phyloP scores from a whole-genome alignment of 2,888 invertebrate genomes.

The Phaedon cochleariae region DNA sequence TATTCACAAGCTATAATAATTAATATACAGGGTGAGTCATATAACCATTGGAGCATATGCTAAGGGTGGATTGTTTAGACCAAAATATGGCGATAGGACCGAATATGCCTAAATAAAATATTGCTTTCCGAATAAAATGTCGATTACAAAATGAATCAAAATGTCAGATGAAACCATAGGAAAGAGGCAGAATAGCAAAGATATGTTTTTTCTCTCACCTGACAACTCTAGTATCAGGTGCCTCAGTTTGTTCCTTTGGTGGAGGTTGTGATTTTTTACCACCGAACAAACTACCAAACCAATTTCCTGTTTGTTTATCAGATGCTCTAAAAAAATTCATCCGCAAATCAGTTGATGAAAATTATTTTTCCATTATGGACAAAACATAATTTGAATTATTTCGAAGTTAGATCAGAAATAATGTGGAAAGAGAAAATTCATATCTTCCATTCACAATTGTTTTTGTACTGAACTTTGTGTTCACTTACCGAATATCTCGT shows the following conservation, averaged over 20 bases:
- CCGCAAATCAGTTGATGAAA: background rate
- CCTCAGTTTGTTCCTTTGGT: conserved; percentile 54
- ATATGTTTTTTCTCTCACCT: conserved; percentile 58
- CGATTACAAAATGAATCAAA: conserved; percentile 10
- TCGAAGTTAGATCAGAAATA: background rate
- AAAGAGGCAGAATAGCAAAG: conserved; percentile 39
- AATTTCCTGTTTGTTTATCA: conserved; percentile 56
- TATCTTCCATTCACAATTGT: conserved; percentile 42
- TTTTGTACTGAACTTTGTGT: background rate
- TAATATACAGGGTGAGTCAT: too few relatives aligned
- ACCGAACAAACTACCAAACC: conserved; percentile 73
- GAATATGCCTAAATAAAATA: too few relatives aligned
- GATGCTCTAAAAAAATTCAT: conserved; percentile 47
- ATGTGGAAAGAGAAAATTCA: conserved; percentile 39
- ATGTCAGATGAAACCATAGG: background rate
- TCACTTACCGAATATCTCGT: conserved; percentile 75
- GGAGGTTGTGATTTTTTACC: conserved; percentile 51
- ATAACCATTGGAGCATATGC: too few relatives aligned
- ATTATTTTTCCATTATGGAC: too few relatives aligned
- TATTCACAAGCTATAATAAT: too few relatives aligned
- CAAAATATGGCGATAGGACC: too few relatives aligned
- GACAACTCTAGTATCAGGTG: conserved; percentile 57
- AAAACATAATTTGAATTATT: background rate
- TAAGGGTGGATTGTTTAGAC: too few relatives aligned
- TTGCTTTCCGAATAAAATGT: too few relatives aligned